Conservation (phyloP, 92 coral and sea anemone species). For the Plumapathes pennacea region DNA sequence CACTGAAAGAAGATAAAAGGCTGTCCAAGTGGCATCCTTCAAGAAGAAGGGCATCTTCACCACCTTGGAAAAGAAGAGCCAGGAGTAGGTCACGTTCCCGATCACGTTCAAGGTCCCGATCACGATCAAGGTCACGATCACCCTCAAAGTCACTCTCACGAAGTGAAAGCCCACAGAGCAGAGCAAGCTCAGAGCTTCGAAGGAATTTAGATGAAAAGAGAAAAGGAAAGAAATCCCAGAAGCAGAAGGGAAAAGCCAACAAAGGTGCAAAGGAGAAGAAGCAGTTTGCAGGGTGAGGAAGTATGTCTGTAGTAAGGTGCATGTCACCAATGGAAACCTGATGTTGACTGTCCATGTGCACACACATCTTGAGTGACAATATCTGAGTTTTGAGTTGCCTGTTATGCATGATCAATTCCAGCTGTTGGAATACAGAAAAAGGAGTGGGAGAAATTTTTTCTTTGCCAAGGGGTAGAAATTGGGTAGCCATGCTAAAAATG, state of each 20-base stretch:
- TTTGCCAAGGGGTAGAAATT: too few relatives aligned
- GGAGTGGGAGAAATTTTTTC: too few relatives aligned
- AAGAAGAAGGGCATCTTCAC: slow-evolving; percentile 66
- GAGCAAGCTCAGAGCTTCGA: slow-evolving; percentile 55
- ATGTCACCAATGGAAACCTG: too few relatives aligned
- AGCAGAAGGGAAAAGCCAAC: slow-evolving; percentile 45
- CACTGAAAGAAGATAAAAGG: slow-evolving; percentile 44
- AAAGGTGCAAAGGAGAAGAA: slow-evolving; percentile 58
- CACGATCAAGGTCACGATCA: too few relatives aligned
- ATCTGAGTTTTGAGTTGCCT: too few relatives aligned
- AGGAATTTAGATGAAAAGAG: slow-evolving; percentile 45
- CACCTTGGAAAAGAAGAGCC: slow-evolving; percentile 67
- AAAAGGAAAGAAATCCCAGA: slow-evolving; percentile 54
- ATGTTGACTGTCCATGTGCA: too few relatives aligned
- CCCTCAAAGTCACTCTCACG: slow-evolving; percentile 5
- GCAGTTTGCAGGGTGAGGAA: slow-evolving; percentile 35
- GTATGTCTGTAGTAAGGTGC: too few relatives aligned
- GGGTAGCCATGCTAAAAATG: too few relatives aligned
- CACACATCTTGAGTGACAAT: too few relatives aligned
- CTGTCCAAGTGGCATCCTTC: slow-evolving; percentile 81
- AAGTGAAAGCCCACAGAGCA: slow-evolving; percentile 64
- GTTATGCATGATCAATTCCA: too few relatives aligned
- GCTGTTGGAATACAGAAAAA: too few relatives aligned
- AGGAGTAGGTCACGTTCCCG: slow-evolving; percentile 60
- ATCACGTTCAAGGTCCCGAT: slow-evolving; percentile 30